phyloP scores from a whole-genome alignment of 2,888 invertebrate genomes.

The Drosophila quinaria region DNA sequence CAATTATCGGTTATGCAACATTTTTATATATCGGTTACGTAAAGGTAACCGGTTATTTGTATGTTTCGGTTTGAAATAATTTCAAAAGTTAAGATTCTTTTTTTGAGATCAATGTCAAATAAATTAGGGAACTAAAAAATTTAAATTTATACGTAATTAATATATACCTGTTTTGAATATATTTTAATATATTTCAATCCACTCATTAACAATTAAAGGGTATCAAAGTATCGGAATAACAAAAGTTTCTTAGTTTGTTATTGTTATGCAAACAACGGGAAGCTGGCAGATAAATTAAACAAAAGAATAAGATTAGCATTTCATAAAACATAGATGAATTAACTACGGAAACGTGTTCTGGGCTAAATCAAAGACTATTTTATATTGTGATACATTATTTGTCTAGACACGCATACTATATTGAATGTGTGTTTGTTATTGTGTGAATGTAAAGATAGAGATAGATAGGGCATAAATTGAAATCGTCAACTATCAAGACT shows the following conservation, averaged over 20 bases:
- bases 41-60: too few species aligned
- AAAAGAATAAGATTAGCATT: slow-evolving; percentile 32
- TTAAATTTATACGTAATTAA: too few species aligned
- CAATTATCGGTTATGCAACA: too few species aligned
- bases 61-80: too few species aligned
- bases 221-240: not conserved
- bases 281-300: slow-evolving; percentile 8
- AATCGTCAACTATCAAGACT: slow-evolving; percentile 17
- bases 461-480: not conserved
- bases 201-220: not conserved
- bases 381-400: slow-evolving; percentile 3
- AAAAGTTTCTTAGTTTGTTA: not conserved
- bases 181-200: not conserved
- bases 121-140: too few species aligned
- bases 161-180: too few species aligned
- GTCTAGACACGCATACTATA: not conserved
- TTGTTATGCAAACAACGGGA: slow-evolving; percentile 23
- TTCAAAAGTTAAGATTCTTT: too few species aligned
- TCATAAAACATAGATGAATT: slow-evolving; percentile 10
- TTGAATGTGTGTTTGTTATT: not conserved
- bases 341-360: slow-evolving; percentile 29
- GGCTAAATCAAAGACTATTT: slow-evolving; percentile 6
- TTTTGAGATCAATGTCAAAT: too few species aligned
- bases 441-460: not conserved
- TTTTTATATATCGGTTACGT: too few species aligned